Conservation (phyloP, 1,140 invertebrate species). For the Lutraria rhynchaena region DNA sequence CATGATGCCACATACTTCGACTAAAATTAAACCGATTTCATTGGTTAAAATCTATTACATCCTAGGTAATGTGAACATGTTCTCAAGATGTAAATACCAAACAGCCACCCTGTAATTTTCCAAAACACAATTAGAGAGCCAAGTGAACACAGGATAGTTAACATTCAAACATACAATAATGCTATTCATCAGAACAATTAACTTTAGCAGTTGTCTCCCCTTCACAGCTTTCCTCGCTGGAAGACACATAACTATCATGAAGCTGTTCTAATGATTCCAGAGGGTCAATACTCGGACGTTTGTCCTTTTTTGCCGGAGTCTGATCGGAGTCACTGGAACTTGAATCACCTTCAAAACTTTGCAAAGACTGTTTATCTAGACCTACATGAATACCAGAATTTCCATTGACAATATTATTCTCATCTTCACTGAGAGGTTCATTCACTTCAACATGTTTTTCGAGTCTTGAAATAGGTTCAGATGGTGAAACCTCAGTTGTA, state of each 20-base stretch:
- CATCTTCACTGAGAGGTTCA: slow-evolving; percentile 39
- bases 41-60: too few species aligned
- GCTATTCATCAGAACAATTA: slow-evolving; percentile 18
- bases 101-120: too few species aligned
- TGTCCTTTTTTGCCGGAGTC: slow-evolving; percentile 43
- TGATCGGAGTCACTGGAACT: slow-evolving; percentile 61
- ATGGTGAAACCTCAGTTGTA: slow-evolving; percentile 66
- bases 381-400: slow-evolving; percentile 13
- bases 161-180: too few species aligned
- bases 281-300: slow-evolving; percentile 68
- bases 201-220: slow-evolving; percentile 36
- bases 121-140: too few species aligned
- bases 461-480: slow-evolving; percentile 61
- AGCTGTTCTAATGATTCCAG: slow-evolving; percentile 66
- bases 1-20: too few species aligned
- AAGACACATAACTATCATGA: slow-evolving; percentile 59
- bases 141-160: too few species aligned
- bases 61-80: too few species aligned
- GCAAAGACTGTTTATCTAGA: slow-evolving; percentile 12
- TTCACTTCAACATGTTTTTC: slow-evolving; percentile 9
- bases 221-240: slow-evolving; percentile 60
- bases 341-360: slow-evolving; percentile 37
- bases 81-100: too few species aligned
- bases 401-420: slow-evolving; percentile 42
- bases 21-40: too few species aligned